Evolutionary conservation across 2,113 vertebrate genomes (phyloP).

Genomic region (Tyrannus savana): DNA sequence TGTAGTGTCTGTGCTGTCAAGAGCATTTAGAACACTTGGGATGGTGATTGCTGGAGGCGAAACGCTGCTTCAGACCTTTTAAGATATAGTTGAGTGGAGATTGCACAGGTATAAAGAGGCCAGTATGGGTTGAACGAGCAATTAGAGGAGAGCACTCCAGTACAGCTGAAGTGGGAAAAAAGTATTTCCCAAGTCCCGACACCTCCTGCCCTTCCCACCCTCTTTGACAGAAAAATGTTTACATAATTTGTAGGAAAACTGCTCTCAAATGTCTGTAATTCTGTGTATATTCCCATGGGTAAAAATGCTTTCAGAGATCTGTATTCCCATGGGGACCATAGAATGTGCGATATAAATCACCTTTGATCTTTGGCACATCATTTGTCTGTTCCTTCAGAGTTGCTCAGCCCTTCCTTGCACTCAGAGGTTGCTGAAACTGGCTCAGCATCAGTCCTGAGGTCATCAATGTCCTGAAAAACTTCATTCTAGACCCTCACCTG

Average conservation of each 20-base stretch:
- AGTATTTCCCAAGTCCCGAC: not conserved
- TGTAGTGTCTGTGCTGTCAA: not conserved
- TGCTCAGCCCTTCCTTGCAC: not conserved
- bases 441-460: not conserved
- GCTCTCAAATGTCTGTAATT: not conserved
- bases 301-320: not conserved
- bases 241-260: constrained; percentile 4
- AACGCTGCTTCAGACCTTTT: not conserved
- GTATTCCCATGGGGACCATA: not conserved
- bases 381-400: not conserved
- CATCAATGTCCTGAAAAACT: not conserved
- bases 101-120: not conserved
- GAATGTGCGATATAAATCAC: not conserved
- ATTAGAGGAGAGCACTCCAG: not conserved
- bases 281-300: not conserved
- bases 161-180: not conserved
- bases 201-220: not conserved
- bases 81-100: not conserved
- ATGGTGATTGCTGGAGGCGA: constrained; percentile 8
- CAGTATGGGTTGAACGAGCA: not conserved
- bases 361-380: not conserved
- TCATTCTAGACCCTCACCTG: not conserved
- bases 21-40: not conserved
- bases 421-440: not conserved
- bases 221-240: not conserved